A percentile compares a stretch with the other conserved stretches of the same genome.
Conservation (phyloP, 2,797 vertebrate species). For the Gallinago nigripennis region DNA sequence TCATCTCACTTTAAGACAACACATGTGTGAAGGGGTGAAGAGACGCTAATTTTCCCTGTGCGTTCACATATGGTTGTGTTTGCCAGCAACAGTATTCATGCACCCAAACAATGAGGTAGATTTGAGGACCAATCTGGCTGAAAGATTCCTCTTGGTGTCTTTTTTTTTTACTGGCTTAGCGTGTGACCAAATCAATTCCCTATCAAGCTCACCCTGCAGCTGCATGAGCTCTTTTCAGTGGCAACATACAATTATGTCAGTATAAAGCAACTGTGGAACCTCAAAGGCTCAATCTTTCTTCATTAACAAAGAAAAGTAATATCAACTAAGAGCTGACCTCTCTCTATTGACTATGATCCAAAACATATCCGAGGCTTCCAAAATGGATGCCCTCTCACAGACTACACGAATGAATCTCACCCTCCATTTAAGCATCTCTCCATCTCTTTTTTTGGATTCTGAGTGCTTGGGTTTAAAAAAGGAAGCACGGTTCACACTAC, state of each 20-base stretch:
- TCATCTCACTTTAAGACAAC: not conserved
- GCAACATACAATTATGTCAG: not conserved
- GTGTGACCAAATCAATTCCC: not conserved
- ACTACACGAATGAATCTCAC: not conserved
- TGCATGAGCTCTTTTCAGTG: not conserved
- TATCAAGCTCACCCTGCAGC: not conserved
- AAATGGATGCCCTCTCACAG: not conserved
- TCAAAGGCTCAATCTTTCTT: not conserved
- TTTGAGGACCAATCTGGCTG: not conserved
- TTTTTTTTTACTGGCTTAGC: not conserved
- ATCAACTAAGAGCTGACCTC: not conserved
- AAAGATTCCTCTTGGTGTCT: not conserved
- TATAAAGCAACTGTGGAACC: not conserved
- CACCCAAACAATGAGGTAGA: not conserved
- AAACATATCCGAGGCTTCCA: not conserved
- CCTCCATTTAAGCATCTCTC: too few species aligned
- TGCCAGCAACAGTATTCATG: not conserved
- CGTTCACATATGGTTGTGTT: not conserved
- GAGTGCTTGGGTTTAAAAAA: not conserved
- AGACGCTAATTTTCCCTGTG: not conserved
- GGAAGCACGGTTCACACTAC: not conserved
- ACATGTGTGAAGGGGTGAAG: not conserved
- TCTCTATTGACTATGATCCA: fast-evolving
- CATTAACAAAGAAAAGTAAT: not conserved
- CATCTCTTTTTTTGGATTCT: not conserved